Evolutionary conservation across 2,113 vertebrate genomes (phyloP).

Genomic region (Bubo bubo): DNA sequence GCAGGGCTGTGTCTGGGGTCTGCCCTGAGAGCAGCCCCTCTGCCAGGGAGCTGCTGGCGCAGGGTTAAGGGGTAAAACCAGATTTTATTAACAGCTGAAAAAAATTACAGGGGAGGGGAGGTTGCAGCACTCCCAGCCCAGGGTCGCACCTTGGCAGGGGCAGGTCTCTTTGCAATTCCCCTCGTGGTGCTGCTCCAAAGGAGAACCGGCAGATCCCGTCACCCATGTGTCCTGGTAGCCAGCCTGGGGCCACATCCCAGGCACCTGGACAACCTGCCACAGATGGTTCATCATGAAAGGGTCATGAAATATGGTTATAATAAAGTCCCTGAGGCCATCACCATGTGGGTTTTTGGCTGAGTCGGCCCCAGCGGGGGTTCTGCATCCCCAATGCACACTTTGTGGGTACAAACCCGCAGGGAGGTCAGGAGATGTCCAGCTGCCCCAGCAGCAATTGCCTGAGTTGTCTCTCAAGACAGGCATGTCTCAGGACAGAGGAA

Average conservation of each 20-base stretch:
- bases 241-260: too few relatives aligned
- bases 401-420: too few relatives aligned
- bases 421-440: neutral
- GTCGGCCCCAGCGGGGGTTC: rapidly evolving
- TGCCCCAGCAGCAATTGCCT: neutral
- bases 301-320: neutral
- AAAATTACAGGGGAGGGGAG: too few relatives aligned
- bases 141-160: neutral
- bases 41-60: neutral
- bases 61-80: rapidly evolving
- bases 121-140: neutral
- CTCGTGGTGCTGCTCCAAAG: neutral
- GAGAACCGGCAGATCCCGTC: neutral
- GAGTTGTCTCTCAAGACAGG: neutral
- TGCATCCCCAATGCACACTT: neutral
- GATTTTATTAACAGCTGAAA: neutral
- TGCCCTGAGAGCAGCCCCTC: neutral
- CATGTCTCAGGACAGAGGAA: rapidly evolving
- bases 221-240: neutral
- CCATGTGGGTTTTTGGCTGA: rapidly evolving
- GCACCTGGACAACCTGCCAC: neutral
- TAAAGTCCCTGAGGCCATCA: neutral
- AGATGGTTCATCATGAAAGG: neutral
- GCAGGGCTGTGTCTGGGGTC: neutral
- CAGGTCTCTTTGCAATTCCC: neutral